Evolutionary conservation across 2,888 invertebrate genomes (phyloP), one percentile per base, ranked within the genome.

Genomic region (Eilema depressum): DNA sequence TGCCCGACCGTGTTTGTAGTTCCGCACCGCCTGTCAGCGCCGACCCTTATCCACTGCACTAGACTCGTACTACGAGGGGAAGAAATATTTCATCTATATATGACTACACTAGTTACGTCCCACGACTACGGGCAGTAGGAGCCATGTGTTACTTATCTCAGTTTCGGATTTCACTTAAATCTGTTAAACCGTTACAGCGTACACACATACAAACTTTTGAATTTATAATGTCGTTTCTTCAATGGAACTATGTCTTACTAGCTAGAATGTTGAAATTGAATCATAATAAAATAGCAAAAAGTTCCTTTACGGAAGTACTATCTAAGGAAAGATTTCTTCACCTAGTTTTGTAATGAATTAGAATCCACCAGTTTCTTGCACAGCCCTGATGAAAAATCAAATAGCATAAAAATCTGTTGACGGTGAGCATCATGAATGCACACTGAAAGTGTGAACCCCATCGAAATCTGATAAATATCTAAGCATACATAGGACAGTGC

Each of bases 161-260:
- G 53, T n/a, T 53, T 53, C 53, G n/a, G n/a, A n/a, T 53, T 53
- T 53, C 53, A 53, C 53, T 53, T 53, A n/a, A 53, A 53, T 53
- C n/a, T 53, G 20, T n/a, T 53, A n/a, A 53, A 53, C 53, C n/a
- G 53, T 53, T n/a, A 7, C 47, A 8, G 47, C 10, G n/a, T 53
- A 47, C 20, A 47, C 47, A 20, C n/a, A n/a, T n/a, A 20, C 20
- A 53, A 10, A 20, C 20, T 53, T 20, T 53, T 53, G 53, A 53
- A 53, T 53, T 53, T n/a, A n/a, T 53, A n/a, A 53, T 53, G 2
- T n/a, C 7, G 47, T 53, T 53, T 53, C 53, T n/a, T n/a, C 53
- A 53, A 53, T 53, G 53, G n/a, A 53, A n/a, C n/a, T 53, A n/a
- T 53, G 53, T n/a, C 10, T 8, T n/a, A 53, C n/a, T n/a, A n/a